phyloP scores from a whole-genome alignment of 2,797 vertebrate genomes.

The Artibeus lituratus region DNA sequence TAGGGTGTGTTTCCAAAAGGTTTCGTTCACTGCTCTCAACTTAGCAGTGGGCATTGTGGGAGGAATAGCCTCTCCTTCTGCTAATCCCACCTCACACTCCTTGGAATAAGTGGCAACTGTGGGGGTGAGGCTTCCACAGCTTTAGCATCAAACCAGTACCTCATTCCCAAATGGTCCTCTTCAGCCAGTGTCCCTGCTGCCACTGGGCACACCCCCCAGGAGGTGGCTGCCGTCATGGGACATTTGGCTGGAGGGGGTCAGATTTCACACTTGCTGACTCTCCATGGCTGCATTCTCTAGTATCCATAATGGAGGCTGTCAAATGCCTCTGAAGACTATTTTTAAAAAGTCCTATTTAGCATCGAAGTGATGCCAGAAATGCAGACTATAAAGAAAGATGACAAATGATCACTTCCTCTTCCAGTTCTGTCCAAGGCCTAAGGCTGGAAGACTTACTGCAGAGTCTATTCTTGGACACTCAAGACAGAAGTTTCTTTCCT shows the following conservation, averaged over 20 bases:
- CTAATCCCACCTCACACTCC: not conserved
- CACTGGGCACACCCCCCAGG: not conserved
- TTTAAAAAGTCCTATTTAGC: slow-evolving; percentile 71
- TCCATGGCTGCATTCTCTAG: slow-evolving; percentile 13
- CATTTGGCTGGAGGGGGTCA: not conserved
- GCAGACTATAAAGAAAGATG: slow-evolving; percentile 29
- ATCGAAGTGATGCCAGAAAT: slow-evolving; percentile 50
- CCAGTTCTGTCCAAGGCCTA: slow-evolving; percentile 55
- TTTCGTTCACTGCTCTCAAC: not conserved
- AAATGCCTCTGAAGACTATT: slow-evolving; percentile 47
- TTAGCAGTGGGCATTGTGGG: not conserved
- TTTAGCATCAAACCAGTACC: not conserved
- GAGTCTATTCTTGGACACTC: slow-evolving; percentile 67
- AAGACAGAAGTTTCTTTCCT: slow-evolving; percentile 54
- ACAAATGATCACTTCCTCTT: slow-evolving; percentile 68
- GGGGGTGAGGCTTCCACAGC: not conserved
- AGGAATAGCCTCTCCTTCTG: not conserved
- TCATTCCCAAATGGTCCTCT: not conserved
- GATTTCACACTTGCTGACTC: not conserved
- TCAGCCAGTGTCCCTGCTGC: not conserved
- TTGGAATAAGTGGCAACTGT: not conserved
- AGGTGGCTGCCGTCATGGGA: not conserved
- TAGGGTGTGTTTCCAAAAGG: not conserved
- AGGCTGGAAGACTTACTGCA: slow-evolving; percentile 43
- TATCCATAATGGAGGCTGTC: slow-evolving; percentile 49